A percentile compares a stretch with the other conserved stretches of the same genome.
These are phyloP conservation scores for Tridacna gigas DNA, from an alignment of 2,888 invertebrate species.

Conservation along the genomic window DNA sequence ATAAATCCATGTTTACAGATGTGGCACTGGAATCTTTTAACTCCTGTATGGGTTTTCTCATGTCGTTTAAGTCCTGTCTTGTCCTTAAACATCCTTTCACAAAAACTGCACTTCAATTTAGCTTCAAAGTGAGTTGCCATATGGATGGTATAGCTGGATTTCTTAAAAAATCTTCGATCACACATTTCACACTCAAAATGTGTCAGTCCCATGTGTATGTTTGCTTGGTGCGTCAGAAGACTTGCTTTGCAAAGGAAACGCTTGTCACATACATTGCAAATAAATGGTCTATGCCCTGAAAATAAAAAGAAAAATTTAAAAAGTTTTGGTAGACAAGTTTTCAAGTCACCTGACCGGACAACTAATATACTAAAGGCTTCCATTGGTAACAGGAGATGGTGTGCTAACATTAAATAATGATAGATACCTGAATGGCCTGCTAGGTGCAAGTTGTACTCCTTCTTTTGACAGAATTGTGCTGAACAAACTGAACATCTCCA, in stretches of 20 bases:
- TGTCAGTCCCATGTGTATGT: constrained; percentile 63
- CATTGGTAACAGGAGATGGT: too few species aligned
- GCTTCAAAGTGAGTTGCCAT: constrained; percentile 62
- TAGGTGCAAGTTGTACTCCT: constrained; percentile 59
- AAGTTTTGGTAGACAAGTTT: too few species aligned
- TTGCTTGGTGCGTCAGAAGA: constrained; percentile 54
- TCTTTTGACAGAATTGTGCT: constrained; percentile 58
- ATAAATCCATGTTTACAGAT: constrained; percentile 61
- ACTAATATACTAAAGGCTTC: too few species aligned
- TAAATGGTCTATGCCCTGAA: constrained; percentile 51
- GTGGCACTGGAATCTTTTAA: constrained; percentile 58
- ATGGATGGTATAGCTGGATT: constrained; percentile 56
- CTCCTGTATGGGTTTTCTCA: constrained; percentile 59
- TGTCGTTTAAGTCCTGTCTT: constrained; percentile 59
- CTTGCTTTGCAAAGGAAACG: constrained; percentile 53
- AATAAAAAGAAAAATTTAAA: not conserved
- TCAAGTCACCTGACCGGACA: too few species aligned
- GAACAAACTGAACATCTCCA: constrained; percentile 55
- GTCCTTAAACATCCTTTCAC: constrained; percentile 60
- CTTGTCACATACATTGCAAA: constrained; percentile 59
- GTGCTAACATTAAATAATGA: not conserved
- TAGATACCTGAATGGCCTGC: constrained; percentile 49
- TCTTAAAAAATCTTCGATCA: constrained; percentile 56
- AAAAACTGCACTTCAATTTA: constrained; percentile 54
- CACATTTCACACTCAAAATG: constrained; percentile 61